Conservation (phyloP, 2,113 vertebrate species). For the Narcine bancroftii region DNA sequence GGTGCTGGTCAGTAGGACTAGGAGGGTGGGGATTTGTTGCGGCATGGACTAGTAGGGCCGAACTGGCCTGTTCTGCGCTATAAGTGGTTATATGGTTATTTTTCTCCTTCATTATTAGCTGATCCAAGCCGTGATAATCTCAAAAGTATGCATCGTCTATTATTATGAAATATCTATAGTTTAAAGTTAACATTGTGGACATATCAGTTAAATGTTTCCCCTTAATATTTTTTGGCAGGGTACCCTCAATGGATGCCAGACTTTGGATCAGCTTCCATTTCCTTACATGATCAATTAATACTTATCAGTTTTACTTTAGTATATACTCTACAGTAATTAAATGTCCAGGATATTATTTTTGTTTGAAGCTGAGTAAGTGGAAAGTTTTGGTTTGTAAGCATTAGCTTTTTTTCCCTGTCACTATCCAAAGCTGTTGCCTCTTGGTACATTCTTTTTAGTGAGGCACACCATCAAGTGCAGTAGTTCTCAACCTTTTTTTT, state of each 20-base stretch:
- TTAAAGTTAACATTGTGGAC: background rate
- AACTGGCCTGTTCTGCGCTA: too few relatives aligned
- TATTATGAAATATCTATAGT: background rate
- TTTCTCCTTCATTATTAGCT: background rate
- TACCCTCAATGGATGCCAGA: slow-evolving; percentile 7
- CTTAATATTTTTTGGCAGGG: background rate
- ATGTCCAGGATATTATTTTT: background rate
- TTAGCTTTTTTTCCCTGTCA: background rate
- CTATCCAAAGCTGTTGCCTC: background rate
- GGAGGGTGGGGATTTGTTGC: too few relatives aligned
- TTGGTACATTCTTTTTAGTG: background rate
- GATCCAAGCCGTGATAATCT: background rate
- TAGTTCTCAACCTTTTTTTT: too few relatives aligned
- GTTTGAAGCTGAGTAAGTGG: background rate
- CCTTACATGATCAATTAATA: background rate
- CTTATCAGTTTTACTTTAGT: background rate
- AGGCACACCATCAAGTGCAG: background rate
- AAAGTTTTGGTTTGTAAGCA: background rate
- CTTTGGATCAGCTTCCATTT: background rate
- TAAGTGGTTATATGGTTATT: too few relatives aligned
- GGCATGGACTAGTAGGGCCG: too few relatives aligned
- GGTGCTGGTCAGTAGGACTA: too few relatives aligned
- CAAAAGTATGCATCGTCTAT: slow-evolving; percentile 14
- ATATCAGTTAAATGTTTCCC: background rate
- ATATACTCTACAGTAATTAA: slow-evolving; percentile 13